Base-by-base conservation (phyloP, 2,113 vertebrate genomes). In the Ailuropoda melanoleuca region DNA sequence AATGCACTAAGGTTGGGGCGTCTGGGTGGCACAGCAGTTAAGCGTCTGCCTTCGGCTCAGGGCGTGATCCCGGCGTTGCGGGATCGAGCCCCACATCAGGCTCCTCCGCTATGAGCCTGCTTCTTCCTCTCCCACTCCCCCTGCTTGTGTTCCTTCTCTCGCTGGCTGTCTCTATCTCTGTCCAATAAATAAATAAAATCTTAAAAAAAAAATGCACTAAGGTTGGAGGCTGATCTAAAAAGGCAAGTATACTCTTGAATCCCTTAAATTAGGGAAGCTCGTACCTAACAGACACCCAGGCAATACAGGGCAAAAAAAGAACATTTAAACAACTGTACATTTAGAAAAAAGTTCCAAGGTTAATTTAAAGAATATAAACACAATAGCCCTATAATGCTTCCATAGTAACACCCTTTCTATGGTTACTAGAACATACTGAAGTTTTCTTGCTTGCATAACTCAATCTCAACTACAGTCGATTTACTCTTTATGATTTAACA, bases 181-280 rank as follows among this genome's bases (percentile, higher is more conserved):
- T n/a, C n/a, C n/a, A n/a, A n/a, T n/a, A n/a, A n/a, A n/a, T n/a
- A n/a, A n/a, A n/a, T n/a, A n/a, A n/a, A n/a, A n/a, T n/a, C n/a
- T n/a, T n/a, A n/a, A n/a, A n/a, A n/a, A n/a, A 82, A 97, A 84
- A 3, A 95, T 56, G 43, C 56, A 46, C 19, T 50, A 88, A 74
- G 46, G 70, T 34, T 87, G 68, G 34, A 95, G 48, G 9, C 18
- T 85, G 21, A 46, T 55, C 8, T 95, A 62, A 58, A 84, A 72
- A 97, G 50, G 81, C 37, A 92, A 92, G 37, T 85, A 34, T 55
- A 75, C 15, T 70, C 37, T 92, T 26, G 26, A 82, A 88, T 80
- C 58, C 48, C 90, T 94, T 78, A 95, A 97, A 72, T 66, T 77
- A 80, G 7, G n/a, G 68, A 68, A 96, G 13, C 11, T 83, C 3